Percentiles rank a stretch among this genome's conserved stretches.
These are phyloP conservation scores for Catocala sponsa DNA, from an alignment of 2,888 invertebrate genomes.

Conservation along the genomic window DNA sequence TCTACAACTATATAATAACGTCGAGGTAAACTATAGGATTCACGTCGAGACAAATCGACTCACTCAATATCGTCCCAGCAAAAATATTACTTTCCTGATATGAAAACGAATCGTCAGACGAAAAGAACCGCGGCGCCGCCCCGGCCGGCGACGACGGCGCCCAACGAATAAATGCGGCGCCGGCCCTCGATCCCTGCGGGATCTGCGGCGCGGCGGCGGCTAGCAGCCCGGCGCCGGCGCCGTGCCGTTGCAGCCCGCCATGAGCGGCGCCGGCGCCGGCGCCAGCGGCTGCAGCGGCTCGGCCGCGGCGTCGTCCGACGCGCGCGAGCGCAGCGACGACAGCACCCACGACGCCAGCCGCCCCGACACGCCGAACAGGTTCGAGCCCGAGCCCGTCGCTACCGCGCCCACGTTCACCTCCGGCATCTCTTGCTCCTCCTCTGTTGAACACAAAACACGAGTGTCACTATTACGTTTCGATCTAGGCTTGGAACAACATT, in stretches of 20 bases:
- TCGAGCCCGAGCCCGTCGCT: slow-evolving; percentile 81
- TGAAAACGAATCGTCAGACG: slow-evolving; percentile 70
- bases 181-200: slow-evolving; percentile 16
- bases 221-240: slow-evolving; percentile 51
- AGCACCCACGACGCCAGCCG: slow-evolving; percentile 85
- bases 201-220: slow-evolving; percentile 9
- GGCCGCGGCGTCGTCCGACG: slow-evolving; percentile 76
- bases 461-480: slow-evolving; percentile 37
- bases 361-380: slow-evolving; percentile 85
- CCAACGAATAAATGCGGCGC: slow-evolving; percentile 25
- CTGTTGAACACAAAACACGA: slow-evolving; percentile 27
- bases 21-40: slow-evolving; percentile 86
- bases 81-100: slow-evolving; percentile 75
- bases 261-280: slow-evolving; percentile 36
- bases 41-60: slow-evolving; percentile 72
- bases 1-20: slow-evolving; percentile 79
- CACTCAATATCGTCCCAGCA: slow-evolving; percentile 69
- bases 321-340: slow-evolving; percentile 78
- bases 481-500: too few species aligned
- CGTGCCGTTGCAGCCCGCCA: slow-evolving; percentile 69
- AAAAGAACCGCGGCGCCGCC: slow-evolving; percentile 54
- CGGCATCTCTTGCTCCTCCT: slow-evolving; percentile 77
- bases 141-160: slow-evolving; percentile 31
- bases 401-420: slow-evolving; percentile 84
- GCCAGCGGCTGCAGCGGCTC: slow-evolving; percentile 64